Base-by-base conservation (phyloP, 2,888 invertebrate species). In the Leucophenga maculata region DNA sequence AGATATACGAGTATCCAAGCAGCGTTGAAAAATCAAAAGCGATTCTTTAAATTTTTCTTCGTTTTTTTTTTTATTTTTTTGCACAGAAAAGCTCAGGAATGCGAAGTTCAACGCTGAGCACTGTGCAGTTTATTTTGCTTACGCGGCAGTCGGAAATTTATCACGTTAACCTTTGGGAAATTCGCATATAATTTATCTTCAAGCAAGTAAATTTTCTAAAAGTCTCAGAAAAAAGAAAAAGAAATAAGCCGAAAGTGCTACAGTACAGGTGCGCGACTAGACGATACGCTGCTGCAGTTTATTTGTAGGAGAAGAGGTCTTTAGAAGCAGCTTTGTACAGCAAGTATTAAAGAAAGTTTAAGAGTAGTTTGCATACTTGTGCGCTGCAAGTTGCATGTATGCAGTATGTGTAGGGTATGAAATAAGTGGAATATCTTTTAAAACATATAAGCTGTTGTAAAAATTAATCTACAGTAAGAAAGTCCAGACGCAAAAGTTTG, bases 111-210 rank as follows among this genome's bases (percentile, higher is more conserved):
- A 14, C 22, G 72, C 78, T 77, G 26, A 79, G 78, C 82, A 26
- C 26, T 2, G 71, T 78, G 77, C 74, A 77, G 67, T 72, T 67
- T 18, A 82, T 80, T 80, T 84, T 81, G 80, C 80, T 84, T 80
- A 83, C 85, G 84, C 70, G 74, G 83, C 62, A 46, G 46, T 69
- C 75, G 75, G 69, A 83, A 83, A 82, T 82, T 82, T 82, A 82
- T 82, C 81, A 84, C 82, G 82, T 78, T 84, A 82, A 83, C 81
- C 84, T 82, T 82, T 84, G 81, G 81, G 81, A 82, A 84, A 82
- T 79, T 83, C 84, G 83, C 82, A 75, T 83, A 83, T 82, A 82
- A 82, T 82, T 82, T 82, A 82, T 82, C 83, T 83, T 77, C 77
- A 78, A 74, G 74, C 72, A 83, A 81, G 81, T 84, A 84, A 81